Percentiles rank a stretch among this genome's conserved stretches.
Evolutionary conservation across 2,888 invertebrate genomes (phyloP).

Genomic region (Acanthosepion esculentum): DNA sequence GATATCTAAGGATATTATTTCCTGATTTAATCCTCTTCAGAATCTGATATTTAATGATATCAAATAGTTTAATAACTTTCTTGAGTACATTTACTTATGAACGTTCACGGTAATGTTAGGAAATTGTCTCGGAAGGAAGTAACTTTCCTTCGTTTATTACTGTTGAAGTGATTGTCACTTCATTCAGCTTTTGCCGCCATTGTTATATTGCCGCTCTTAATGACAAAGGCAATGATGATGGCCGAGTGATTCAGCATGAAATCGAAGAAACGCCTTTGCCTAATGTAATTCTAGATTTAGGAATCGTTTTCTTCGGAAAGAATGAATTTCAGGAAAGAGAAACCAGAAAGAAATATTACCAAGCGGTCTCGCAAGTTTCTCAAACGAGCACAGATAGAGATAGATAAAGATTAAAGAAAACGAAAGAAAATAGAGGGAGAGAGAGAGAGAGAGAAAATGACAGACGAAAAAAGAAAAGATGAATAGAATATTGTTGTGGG

Average conservation of each 20-base stretch:
- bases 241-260: background rate
- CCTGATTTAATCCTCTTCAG: background rate
- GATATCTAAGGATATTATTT: background rate
- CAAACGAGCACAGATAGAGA: no score
- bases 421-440: background rate
- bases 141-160: background rate
- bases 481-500: no score
- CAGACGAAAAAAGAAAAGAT: no score
- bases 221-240: background rate
- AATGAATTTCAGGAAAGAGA: background rate
- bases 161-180: background rate
- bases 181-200: background rate
- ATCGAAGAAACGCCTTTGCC: background rate
- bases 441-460: background rate
- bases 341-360: background rate
- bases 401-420: background rate
- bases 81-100: background rate
- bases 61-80: background rate
- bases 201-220: background rate
- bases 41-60: background rate
- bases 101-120: background rate
- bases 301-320: background rate
- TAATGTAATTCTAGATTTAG: background rate
- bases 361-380: no score
- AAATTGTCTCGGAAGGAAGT: conserved; percentile 1